phyloP scores from a whole-genome alignment of 1,140 invertebrate genomes.

The Orius insidiosus region DNA sequence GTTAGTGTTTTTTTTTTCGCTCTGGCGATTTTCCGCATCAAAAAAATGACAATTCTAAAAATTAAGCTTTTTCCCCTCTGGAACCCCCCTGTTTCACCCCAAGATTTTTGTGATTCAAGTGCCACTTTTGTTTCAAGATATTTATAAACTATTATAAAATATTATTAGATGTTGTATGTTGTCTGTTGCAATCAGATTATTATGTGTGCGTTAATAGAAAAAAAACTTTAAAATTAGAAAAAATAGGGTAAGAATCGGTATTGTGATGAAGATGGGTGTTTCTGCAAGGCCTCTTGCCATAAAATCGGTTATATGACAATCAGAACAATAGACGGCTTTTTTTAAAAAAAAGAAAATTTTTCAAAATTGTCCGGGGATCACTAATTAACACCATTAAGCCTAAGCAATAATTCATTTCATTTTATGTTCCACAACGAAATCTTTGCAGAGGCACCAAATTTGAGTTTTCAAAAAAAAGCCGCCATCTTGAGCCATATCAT shows the following conservation, averaged over 20 bases:
- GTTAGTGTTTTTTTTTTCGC: slow-evolving; percentile 7
- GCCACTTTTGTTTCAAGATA: slow-evolving; percentile 22
- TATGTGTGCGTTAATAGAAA: slow-evolving; percentile 16
- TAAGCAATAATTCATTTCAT: not conserved
- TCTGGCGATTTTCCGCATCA: slow-evolving; percentile 4
- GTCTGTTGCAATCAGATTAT: slow-evolving; percentile 17
- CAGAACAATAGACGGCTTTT: too few relatives aligned
- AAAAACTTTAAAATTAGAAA: slow-evolving; percentile 13
- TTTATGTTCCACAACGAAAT: not conserved
- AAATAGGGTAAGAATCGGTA: slow-evolving; percentile 10
- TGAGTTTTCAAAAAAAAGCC: not conserved
- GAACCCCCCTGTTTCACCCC: slow-evolving; percentile 10
- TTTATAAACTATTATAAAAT: slow-evolving; percentile 16
- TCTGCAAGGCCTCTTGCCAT: slow-evolving; percentile 11
- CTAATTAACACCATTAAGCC: not conserved
- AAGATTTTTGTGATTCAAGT: slow-evolving; percentile 22
- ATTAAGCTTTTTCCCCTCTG: too few relatives aligned
- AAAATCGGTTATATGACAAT: not conserved
- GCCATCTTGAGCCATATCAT: too few relatives aligned
- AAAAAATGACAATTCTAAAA: too few relatives aligned
- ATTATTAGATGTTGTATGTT: slow-evolving; percentile 19
- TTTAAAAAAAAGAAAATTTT: not conserved
- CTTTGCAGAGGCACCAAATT: not conserved
- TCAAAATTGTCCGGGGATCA: not conserved
- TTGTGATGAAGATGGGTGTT: slow-evolving; percentile 12